Percentiles rank a stretch among this genome's conserved stretches.
These are phyloP conservation scores for Aphelinus certus DNA, from an alignment of 1,140 invertebrate genomes.

Conservation along the genomic window DNA sequence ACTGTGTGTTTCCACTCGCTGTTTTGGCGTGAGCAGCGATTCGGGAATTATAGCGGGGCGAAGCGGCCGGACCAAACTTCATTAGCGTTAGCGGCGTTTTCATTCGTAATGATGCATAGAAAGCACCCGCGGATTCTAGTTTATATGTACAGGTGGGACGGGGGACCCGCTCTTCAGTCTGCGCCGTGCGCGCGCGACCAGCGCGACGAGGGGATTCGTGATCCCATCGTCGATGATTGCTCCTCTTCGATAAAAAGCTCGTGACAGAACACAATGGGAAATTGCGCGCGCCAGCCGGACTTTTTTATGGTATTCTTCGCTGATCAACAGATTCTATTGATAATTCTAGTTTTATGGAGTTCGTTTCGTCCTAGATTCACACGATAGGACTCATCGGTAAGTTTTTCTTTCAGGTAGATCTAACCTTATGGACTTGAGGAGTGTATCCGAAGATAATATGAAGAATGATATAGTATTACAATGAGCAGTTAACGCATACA, in stretches of 20 bases:
- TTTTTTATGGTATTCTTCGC: too few relatives aligned
- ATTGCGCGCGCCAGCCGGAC: too few relatives aligned
- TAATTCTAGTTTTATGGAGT: too few relatives aligned
- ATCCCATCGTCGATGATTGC: not conserved
- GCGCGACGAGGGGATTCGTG: conserved; percentile 9
- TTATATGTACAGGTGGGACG: conserved; percentile 12
- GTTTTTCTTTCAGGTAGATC: too few relatives aligned
- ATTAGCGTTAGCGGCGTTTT: conserved; percentile 59
- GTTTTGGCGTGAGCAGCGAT: conserved; percentile 30
- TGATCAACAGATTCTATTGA: too few relatives aligned
- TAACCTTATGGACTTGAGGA: too few relatives aligned
- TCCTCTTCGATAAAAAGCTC: not conserved
- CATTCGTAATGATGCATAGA: conserved; percentile 62
- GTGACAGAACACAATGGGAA: not conserved
- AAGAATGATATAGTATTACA: too few relatives aligned
- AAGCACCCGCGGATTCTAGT: conserved; percentile 51
- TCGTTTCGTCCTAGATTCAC: too few relatives aligned
- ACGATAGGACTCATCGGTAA: too few relatives aligned
- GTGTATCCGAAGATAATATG: too few relatives aligned
- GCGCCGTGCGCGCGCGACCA: conserved; percentile 30
- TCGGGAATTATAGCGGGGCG: conserved; percentile 56
- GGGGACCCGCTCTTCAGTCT: not conserved
- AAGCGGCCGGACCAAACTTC: conserved; percentile 52
- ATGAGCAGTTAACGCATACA: too few relatives aligned
- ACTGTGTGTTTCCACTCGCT: too few relatives aligned